These are phyloP conservation scores for Rhynchotus rufescens DNA, from an alignment of 2,797 vertebrate genomes.

Conservation along the genomic window DNA sequence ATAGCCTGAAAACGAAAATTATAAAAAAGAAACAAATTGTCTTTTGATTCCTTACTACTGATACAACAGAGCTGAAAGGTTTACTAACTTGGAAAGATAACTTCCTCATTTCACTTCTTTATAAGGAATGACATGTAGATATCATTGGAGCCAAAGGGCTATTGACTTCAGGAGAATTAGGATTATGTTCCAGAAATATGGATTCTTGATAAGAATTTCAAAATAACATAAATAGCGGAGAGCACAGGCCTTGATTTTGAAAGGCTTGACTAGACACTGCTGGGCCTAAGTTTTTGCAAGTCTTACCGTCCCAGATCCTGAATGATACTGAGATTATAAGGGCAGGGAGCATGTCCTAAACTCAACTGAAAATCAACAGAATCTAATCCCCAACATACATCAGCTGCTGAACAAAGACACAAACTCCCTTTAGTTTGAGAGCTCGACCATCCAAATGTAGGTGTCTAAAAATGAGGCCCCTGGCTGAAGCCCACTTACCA, in stretches of 20 bases:
- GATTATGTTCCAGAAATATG: accelerated
- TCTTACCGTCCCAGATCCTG: not conserved
- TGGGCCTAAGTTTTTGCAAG: not conserved
- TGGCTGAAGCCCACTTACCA: not conserved
- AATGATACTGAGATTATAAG: not conserved
- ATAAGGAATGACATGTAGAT: not conserved
- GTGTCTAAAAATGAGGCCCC: not conserved
- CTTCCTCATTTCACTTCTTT: not conserved
- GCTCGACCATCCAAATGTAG: not conserved
- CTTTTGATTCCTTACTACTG: not conserved
- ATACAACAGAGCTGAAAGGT: not conserved
- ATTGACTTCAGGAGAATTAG: not conserved
- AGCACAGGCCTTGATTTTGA: not conserved
- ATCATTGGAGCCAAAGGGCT: not conserved
- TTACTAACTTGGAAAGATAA: not conserved
- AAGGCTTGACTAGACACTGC: not conserved
- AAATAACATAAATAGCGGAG: not conserved
- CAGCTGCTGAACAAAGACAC: not conserved
- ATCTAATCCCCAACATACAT: not conserved
- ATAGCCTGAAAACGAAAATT: not conserved
- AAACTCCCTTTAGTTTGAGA: not conserved
- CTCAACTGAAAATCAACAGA: not conserved
- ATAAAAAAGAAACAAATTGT: no score
- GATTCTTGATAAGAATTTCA: not conserved
- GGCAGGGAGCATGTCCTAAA: not conserved